Percentiles rank a stretch among this genome's conserved stretches.
phyloP scores from a whole-genome alignment of 1,140 invertebrate genomes.

The Battus philenor region DNA sequence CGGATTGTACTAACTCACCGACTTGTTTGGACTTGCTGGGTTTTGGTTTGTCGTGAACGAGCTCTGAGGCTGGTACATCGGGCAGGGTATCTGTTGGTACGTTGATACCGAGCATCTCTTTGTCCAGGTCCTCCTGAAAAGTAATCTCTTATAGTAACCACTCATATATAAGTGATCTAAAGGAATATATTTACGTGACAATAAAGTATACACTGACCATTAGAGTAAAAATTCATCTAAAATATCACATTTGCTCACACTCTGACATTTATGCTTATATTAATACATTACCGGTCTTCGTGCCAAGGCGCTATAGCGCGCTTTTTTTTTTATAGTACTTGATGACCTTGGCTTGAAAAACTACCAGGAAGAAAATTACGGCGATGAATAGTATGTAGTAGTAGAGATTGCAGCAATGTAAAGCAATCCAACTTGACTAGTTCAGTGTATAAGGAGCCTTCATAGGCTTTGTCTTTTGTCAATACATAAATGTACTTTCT shows the following conservation, averaged over 20 bases:
- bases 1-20: slow-evolving; percentile 34
- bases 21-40: slow-evolving; percentile 54
- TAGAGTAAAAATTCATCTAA: neutral
- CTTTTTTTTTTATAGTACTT: too few species aligned
- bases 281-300: too few species aligned
- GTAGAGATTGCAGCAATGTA: neutral
- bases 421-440: neutral
- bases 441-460: neutral
- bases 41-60: slow-evolving; percentile 76
- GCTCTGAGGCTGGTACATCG: slow-evolving; percentile 79
- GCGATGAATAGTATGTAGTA: neutral
- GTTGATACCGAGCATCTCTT: slow-evolving; percentile 83
- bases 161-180: too few species aligned
- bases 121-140: slow-evolving; percentile 84
- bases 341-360: neutral
- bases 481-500: neutral
- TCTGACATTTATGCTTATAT: too few species aligned
- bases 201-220: neutral
- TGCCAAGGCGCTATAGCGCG: too few species aligned
- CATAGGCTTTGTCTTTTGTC: neutral
- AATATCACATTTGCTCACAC: neutral
- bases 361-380: neutral
- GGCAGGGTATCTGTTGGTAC: slow-evolving; percentile 81
- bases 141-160: too few species aligned
- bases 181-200: neutral